Conservation (phyloP, 2,113 vertebrate genomes). For the Phaetusa simplex region DNA sequence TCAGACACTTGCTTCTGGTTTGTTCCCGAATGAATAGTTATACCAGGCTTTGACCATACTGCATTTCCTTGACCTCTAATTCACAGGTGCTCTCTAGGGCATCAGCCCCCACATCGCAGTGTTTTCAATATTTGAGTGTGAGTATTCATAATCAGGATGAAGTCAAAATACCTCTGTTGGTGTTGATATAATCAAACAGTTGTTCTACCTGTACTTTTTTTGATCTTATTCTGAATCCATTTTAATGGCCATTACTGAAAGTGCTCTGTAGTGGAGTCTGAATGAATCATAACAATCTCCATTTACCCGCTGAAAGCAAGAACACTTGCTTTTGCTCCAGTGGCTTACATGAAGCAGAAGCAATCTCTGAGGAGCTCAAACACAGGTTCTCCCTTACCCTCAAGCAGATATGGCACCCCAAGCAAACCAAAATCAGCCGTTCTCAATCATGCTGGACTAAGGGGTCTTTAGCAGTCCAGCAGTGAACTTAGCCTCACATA, state of each 20-base stretch:
- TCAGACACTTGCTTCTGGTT: not conserved
- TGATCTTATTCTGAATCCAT: not conserved
- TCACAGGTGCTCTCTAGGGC: not conserved
- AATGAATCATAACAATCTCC: not conserved
- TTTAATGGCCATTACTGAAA: not conserved
- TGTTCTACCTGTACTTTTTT: not conserved
- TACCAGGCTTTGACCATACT: not conserved
- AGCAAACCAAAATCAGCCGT: not conserved
- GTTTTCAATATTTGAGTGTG: not conserved
- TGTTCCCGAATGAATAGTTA: not conserved
- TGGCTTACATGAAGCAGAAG: not conserved
- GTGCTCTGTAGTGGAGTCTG: not conserved
- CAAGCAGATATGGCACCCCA: not conserved
- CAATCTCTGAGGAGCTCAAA: not conserved
- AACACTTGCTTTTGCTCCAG: not conserved
- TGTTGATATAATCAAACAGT: not conserved
- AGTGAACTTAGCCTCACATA: not conserved
- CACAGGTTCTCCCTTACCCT: not conserved
- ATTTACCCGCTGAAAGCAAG: not conserved
- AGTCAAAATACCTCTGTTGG: not conserved
- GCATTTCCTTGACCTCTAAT: not conserved
- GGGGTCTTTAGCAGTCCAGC: not conserved
- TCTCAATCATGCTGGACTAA: not conserved
- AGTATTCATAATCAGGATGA: not conserved
- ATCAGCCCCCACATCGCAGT: not conserved